Percentiles rank a stretch among this genome's conserved stretches.
Conservation (phyloP, 2,797 vertebrate species). For the Anas capensis region DNA sequence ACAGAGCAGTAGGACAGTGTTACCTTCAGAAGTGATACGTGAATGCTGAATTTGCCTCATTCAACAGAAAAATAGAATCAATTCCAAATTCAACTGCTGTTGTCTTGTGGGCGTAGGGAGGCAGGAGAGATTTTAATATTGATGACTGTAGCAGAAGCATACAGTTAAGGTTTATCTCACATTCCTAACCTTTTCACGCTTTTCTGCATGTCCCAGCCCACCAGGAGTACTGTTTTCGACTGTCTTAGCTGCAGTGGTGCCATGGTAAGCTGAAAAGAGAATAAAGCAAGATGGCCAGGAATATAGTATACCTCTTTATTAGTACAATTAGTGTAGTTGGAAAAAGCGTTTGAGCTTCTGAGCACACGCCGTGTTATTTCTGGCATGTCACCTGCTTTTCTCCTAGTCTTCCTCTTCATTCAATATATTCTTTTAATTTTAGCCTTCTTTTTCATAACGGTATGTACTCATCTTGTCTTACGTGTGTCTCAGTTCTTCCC, state of each 20-base stretch:
- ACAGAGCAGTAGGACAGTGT: neutral
- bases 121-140: neutral
- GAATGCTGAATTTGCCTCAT: neutral
- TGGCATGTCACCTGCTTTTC: neutral
- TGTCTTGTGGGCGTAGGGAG: too few species aligned
- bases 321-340: neutral
- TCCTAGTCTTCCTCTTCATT: neutral
- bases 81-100: neutral
- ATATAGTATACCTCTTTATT: neutral
- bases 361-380: accelerated
- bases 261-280: neutral
- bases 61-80: neutral
- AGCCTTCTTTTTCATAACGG: neutral
- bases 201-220: accelerated
- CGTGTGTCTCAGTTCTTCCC: neutral
- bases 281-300: neutral
- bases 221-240: accelerated
- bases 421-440: neutral
- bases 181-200: neutral
- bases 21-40: neutral
- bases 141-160: neutral
- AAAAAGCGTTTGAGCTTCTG: neutral
- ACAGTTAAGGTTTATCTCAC: neutral
- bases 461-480: neutral
- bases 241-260: neutral